Conservation (phyloP, 2,888 invertebrate genomes). For the Pristionchus mayeri region DNA sequence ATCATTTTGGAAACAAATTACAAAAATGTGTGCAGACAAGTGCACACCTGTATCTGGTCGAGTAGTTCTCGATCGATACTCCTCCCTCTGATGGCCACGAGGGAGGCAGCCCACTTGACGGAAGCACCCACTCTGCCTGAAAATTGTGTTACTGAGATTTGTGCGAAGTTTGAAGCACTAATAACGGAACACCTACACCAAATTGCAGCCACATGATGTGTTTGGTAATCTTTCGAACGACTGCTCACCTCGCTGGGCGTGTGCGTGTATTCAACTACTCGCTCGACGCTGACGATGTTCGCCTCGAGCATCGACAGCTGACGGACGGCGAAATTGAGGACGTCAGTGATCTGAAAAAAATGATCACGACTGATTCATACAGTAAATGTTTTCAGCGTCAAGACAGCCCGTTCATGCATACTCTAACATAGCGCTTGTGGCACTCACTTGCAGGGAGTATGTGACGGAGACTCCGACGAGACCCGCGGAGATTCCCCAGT, state of each 20-base stretch:
- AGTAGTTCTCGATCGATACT: constrained; percentile 59
- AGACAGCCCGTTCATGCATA: background rate
- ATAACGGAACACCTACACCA: too few relatives aligned
- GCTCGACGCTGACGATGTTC: constrained; percentile 82
- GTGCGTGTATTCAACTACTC: constrained; percentile 93
- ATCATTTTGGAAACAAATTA: too few relatives aligned
- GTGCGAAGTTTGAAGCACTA: too few relatives aligned
- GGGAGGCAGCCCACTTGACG: constrained; percentile 49
- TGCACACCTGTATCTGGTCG: constrained; percentile 54
- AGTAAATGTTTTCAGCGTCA: background rate
- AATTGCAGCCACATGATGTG: too few relatives aligned
- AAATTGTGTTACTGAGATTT: too few relatives aligned
- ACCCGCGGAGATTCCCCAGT: constrained; percentile 78
- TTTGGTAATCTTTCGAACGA: background rate
- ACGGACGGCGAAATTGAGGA: constrained; percentile 71
- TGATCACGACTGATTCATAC: background rate
- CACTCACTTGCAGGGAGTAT: constrained; percentile 79
- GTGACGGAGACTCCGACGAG: constrained; percentile 80
- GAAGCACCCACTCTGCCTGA: constrained; percentile 66
- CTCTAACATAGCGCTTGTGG: background rate
- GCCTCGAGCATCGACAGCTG: constrained; percentile 87
- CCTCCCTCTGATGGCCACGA: constrained; percentile 60
- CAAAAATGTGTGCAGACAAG: background rate
- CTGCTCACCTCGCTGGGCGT: constrained; percentile 77
- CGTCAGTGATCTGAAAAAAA: constrained; percentile 69